phyloP scores from a whole-genome alignment of 2,888 invertebrate species.

The Drosophila neonasuta region DNA sequence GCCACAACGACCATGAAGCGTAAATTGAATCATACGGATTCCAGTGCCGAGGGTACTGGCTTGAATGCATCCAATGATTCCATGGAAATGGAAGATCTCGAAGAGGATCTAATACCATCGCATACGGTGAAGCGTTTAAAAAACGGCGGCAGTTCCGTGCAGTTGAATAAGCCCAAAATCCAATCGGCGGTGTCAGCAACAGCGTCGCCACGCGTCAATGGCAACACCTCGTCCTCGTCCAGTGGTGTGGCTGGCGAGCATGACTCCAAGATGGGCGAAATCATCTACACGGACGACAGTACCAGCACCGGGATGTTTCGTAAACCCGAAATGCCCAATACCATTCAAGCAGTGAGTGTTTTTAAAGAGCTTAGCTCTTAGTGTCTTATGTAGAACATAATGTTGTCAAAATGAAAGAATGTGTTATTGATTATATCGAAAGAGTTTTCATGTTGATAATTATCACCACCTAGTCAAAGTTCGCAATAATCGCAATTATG shows the following conservation, averaged over 20 bases:
- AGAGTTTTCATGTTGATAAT: too few species aligned
- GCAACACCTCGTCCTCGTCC: conserved; percentile 55
- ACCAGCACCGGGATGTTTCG: conserved; percentile 80
- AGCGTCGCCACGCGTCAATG: conserved; percentile 75
- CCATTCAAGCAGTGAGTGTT: conserved; percentile 64
- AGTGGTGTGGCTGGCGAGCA: conserved; percentile 18
- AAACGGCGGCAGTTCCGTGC: conserved; percentile 79
- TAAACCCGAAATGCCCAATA: conserved; percentile 78
- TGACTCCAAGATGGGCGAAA: conserved; percentile 78
- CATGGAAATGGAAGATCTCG: conserved; percentile 83
- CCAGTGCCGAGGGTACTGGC: conserved; percentile 50
- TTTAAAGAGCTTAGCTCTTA: neutral
- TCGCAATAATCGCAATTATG: too few species aligned
- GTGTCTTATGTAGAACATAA: too few species aligned
- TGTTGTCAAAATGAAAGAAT: too few species aligned
- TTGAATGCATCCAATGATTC: conserved; percentile 82
- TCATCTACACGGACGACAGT: conserved; percentile 81
- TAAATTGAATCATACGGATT: conserved; percentile 83
- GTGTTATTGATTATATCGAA: too few species aligned
- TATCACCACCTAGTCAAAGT: too few species aligned
- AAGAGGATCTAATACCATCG: conserved; percentile 83
- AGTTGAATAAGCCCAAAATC: conserved; percentile 66
- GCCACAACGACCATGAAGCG: conserved; percentile 79
- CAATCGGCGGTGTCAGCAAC: conserved; percentile 31
- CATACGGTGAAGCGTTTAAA: conserved; percentile 83